These are phyloP conservation scores for Drosophila nigrodunni DNA, from an alignment of 1,140 invertebrate genomes.

Conservation along the genomic window DNA sequence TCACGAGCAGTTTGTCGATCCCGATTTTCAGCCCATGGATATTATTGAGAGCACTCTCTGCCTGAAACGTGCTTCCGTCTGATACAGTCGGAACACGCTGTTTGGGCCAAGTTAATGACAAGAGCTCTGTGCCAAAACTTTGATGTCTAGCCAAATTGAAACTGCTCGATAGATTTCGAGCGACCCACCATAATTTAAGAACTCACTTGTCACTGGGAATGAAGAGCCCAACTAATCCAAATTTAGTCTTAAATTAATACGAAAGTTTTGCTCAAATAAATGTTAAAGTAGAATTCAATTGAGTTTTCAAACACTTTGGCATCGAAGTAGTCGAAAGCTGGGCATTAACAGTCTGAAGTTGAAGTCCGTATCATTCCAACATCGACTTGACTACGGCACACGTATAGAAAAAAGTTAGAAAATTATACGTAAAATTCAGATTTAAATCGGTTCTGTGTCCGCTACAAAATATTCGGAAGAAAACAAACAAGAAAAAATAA, in stretches of 20 bases:
- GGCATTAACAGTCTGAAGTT: constrained; percentile 24
- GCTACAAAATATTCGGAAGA: constrained; percentile 7
- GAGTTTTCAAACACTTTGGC: neutral
- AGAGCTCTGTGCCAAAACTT: neutral
- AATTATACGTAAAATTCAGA: constrained; percentile 64
- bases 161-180: neutral
- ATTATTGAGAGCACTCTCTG: constrained; percentile 80
- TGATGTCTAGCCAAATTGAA: neutral
- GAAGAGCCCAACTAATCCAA: neutral
- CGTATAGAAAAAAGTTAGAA: constrained; percentile 49
- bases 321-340: constrained; percentile 37
- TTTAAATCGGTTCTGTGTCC: constrained; percentile 13
- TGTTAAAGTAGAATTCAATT: constrained; percentile 5
- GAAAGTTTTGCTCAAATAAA: neutral
- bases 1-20: constrained; percentile 85
- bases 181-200: neutral
- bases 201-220: neutral
- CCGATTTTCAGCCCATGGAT: constrained; percentile 85
- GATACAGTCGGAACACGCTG: constrained; percentile 33
- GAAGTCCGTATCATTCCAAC: constrained; percentile 32
- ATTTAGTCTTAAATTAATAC: neutral
- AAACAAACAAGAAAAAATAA: constrained; percentile 23
- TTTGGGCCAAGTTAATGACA: neutral
- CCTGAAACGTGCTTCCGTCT: constrained; percentile 82
- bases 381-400: constrained; percentile 46